Evolutionary conservation across 2,797 vertebrate species (phyloP).

Genomic region (Hippoglossus hippoglossus): DNA sequence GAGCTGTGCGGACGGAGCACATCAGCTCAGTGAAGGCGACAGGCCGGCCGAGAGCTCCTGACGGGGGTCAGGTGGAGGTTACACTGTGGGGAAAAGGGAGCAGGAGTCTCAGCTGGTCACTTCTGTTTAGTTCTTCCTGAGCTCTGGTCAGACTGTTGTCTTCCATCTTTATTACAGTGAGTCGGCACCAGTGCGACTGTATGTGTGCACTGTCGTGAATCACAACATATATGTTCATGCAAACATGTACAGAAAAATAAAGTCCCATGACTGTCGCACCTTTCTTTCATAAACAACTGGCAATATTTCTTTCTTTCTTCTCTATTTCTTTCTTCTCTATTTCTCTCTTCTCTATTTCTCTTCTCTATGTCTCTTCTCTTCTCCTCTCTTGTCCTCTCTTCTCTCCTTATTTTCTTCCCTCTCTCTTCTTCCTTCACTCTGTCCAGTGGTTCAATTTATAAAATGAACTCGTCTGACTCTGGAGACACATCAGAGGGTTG

Average conservation of each 20-base stretch:
- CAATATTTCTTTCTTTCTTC: neutral
- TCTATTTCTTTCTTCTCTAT: too few relatives aligned
- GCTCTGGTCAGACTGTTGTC: neutral
- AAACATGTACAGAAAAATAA: neutral
- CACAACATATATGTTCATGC: neutral
- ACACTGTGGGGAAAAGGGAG: slow-evolving; percentile 1
- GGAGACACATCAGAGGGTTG: too few relatives aligned
- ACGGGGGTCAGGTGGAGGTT: neutral
- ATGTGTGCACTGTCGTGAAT: neutral
- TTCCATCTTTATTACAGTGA: neutral
- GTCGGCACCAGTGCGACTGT: neutral
- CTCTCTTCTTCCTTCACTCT: too few relatives aligned
- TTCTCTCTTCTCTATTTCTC: too few relatives aligned
- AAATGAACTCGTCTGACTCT: too few relatives aligned
- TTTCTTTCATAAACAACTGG: slow-evolving; percentile 1
- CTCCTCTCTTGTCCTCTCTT: too few relatives aligned
- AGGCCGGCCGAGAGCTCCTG: slow-evolving; percentile 20
- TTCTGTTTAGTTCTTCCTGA: neutral
- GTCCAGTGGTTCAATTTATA: too few relatives aligned
- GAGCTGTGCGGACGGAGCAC: slow-evolving; percentile 30
- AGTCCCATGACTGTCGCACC: slow-evolving; percentile 7
- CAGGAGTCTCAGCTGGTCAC: neutral
- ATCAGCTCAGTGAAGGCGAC: slow-evolving; percentile 16
- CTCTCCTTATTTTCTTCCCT: too few relatives aligned
- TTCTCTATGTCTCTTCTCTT: too few relatives aligned